Conservation (phyloP, 2,888 invertebrate genomes). For the Atethmia centrago region DNA sequence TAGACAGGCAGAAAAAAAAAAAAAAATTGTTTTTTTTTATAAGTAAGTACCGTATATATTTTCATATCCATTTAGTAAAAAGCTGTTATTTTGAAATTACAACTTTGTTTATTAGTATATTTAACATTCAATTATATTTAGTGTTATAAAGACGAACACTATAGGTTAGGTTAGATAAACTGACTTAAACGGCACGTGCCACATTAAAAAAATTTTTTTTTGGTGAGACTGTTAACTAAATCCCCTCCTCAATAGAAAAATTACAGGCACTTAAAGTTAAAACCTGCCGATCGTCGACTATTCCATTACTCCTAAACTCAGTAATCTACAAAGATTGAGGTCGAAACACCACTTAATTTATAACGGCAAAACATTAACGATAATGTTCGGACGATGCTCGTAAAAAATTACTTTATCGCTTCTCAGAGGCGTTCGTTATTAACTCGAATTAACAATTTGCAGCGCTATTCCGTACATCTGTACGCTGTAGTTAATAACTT, state of each 20-base stretch:
- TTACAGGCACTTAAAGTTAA: constrained; percentile 50
- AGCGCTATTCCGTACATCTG: constrained; percentile 80
- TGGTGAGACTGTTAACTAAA: not conserved
- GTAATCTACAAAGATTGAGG: constrained; percentile 68
- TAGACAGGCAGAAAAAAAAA: no score
- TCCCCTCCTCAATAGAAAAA: constrained; percentile 24
- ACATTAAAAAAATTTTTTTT: not conserved
- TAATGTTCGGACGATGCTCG: constrained; percentile 79
- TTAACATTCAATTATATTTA: no score
- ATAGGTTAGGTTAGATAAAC: not conserved
- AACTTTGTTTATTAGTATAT: no score
- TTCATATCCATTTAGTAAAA: no score
- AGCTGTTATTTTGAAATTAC: no score
- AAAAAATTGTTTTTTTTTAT: no score
- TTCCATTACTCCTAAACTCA: constrained; percentile 65
- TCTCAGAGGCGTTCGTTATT: constrained; percentile 82
- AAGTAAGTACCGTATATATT: no score
- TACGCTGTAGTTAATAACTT: constrained; percentile 78
- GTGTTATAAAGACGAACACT: not conserved
- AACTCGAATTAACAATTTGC: constrained; percentile 87
- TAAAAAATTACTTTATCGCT: constrained; percentile 85
- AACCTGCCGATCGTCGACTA: constrained; percentile 53
- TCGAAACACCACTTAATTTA: constrained; percentile 81
- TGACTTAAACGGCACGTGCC: no score
- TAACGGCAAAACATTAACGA: constrained; percentile 84